Evolutionary conservation across 2,113 vertebrate species (phyloP), one percentile per base, ranked within the genome.

Genomic region (Cyprinodon brontotheroides): DNA sequence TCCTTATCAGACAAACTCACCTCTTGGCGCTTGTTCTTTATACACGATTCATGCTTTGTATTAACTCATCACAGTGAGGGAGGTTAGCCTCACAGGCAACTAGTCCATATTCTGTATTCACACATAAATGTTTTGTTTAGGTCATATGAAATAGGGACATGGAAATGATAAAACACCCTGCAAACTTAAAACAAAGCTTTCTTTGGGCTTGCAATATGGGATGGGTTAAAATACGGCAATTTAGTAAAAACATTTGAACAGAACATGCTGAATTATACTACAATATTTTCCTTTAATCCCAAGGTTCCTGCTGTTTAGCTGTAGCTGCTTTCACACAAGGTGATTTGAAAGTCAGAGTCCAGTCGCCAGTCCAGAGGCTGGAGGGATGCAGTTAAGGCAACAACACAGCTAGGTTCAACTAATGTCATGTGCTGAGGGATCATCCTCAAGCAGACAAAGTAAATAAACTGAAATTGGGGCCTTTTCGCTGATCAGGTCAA

Each of bases 311-410:
- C 38, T 5, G 64, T 65, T 65, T 72, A 20, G 64, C 64, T 15
- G 77, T 69, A 15, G 69, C 53, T 20, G 48, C 62, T 75, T 53
- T 48, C 69, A 72, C 60, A 38, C 81, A 90, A 91, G 90, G 90
- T 91, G 88, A 82, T 75, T 73, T 91, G 80, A 91, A 91, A 86
- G 90, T 91, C 90, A 77, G 66, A 78, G 83, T 79, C 63, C 79
- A 87, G 86, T 68, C 74, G 68, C 77, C 71, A 65, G 79, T 82
- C 82, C 87, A 75, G 81, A 77, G 78, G 64, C 81, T 20, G 45
- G 82, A 77, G 69, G 65, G 75, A 82, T 57, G 78, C 72, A 63
- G 77, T 73, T 48, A 11, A 65, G 75, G 79, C 67, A 73, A 69
- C 65, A 64, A 86, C 86, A 75, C 77, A 22, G 61, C 37, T 0